Evolutionary conservation across 2,888 invertebrate species (phyloP).

Genomic region (Zaprionus bogoriensis): DNA sequence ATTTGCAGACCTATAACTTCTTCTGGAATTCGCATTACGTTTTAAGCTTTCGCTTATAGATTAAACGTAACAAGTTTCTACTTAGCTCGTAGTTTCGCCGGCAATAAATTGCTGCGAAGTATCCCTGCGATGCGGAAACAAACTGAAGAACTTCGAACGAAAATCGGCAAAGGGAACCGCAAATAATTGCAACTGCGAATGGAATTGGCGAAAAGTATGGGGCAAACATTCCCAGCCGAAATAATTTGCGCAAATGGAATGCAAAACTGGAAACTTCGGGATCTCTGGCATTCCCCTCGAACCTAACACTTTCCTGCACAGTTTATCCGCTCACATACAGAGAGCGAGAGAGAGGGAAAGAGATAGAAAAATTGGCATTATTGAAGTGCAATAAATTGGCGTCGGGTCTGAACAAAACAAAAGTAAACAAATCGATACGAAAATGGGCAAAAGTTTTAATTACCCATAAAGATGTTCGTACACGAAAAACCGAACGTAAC

Average conservation of each 20-base stretch:
- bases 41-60: neutral
- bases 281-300: neutral
- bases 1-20: neutral
- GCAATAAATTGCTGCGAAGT: conserved; percentile 34
- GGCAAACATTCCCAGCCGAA: conserved; percentile 45
- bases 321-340: conserved; percentile 32
- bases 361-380: conserved; percentile 52
- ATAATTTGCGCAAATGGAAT: conserved; percentile 55
- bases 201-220: conserved; percentile 14
- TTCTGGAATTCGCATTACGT: neutral
- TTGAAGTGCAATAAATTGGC: conserved; percentile 76
- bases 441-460: conserved; percentile 80
- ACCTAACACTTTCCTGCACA: conserved; percentile 45
- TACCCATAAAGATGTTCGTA: conserved; percentile 80
- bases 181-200: conserved; percentile 49
- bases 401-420: conserved; percentile 34
- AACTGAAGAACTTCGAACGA: conserved; percentile 4
- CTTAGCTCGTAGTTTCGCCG: neutral
- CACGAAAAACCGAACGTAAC: conserved; percentile 48
- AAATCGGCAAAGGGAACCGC: conserved; percentile 32
- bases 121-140: conserved; percentile 6
- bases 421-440: conserved; percentile 46
- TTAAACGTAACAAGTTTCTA: conserved; percentile 14
- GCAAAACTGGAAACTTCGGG: conserved; percentile 40
- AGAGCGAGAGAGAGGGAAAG: neutral